A percentile compares a stretch with the other conserved stretches of the same genome.
Evolutionary conservation across 1,140 invertebrate species (phyloP).

Genomic region (Nasonia longicornis): DNA sequence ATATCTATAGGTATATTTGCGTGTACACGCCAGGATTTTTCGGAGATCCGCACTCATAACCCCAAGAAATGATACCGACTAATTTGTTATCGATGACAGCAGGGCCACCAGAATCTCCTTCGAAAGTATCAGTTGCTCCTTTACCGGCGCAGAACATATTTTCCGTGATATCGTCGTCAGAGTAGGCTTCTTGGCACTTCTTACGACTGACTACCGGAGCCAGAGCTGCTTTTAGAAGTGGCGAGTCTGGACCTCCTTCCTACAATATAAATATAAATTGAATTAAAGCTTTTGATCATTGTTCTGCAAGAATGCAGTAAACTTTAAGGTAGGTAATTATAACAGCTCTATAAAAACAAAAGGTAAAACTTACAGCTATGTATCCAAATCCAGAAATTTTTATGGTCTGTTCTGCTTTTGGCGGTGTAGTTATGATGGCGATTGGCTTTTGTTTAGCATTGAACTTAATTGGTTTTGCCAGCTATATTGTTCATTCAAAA

Average conservation of each 20-base stretch:
- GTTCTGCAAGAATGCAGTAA: too few species aligned
- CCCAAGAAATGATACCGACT: slow-evolving; percentile 70
- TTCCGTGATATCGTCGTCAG: background rate
- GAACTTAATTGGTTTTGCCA: background rate
- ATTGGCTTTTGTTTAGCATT: slow-evolving; percentile 10
- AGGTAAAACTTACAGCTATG: background rate
- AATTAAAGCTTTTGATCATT: too few species aligned
- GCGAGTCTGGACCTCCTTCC: background rate
- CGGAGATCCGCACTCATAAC: slow-evolving; percentile 65
- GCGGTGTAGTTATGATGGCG: background rate
- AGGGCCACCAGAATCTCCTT: slow-evolving; percentile 58
- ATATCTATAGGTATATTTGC: slow-evolving; percentile 59
- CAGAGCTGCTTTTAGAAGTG: background rate
- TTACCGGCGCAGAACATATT: slow-evolving; percentile 27
- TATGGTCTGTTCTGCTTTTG: background rate
- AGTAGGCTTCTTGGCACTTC: background rate
- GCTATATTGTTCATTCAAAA: background rate
- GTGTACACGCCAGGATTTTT: slow-evolving; percentile 71
- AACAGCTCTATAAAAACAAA: background rate
- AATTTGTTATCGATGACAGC: slow-evolving; percentile 52
- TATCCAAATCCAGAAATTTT: slow-evolving; percentile 20
- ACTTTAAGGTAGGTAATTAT: background rate
- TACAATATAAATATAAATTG: background rate
- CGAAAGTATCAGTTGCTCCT: slow-evolving; percentile 31
- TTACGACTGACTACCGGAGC: background rate